Evolutionary conservation across 2,797 vertebrate species (phyloP).

Genomic region (Lindbergichthys nudifrons): DNA sequence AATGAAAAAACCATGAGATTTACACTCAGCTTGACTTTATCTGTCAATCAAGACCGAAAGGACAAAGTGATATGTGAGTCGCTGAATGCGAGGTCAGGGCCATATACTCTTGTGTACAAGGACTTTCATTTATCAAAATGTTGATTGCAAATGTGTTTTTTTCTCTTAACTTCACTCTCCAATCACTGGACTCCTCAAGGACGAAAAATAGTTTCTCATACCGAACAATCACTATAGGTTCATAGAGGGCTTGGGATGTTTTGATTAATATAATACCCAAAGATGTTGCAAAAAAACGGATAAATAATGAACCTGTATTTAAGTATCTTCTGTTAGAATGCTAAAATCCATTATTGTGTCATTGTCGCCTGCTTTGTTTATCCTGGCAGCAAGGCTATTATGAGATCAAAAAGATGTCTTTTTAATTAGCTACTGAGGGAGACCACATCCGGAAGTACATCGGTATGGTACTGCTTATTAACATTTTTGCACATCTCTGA

Average conservation of each 20-base stretch:
- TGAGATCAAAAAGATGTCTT: constrained; percentile 80
- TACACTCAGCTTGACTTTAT: not conserved
- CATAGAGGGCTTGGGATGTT: not conserved
- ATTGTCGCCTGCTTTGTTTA: constrained; percentile 80
- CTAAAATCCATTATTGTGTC: constrained; percentile 72
- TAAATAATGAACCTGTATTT: constrained; percentile 63
- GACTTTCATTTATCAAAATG: not conserved
- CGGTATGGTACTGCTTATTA: constrained; percentile 71
- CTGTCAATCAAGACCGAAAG: constrained; percentile 1
- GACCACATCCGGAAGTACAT: constrained; percentile 68
- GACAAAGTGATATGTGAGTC: not conserved
- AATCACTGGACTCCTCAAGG: not conserved
- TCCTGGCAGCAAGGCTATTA: constrained; percentile 76
- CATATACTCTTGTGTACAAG: not conserved
- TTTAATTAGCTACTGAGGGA: constrained; percentile 81
- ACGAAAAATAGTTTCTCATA: not conserved
- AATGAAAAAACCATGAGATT: not conserved
- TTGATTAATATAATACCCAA: constrained; percentile 29
- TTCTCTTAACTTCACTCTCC: not conserved
- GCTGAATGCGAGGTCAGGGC: not conserved
- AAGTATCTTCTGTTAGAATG: constrained; percentile 67
- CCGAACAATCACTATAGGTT: not conserved
- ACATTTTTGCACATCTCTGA: constrained; percentile 66
- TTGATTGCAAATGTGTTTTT: constrained; percentile 13
- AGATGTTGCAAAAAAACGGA: constrained; percentile 16